These are phyloP conservation scores for Lophotriccus pileatus DNA, from an alignment of 2,797 vertebrate genomes.

Conservation along the genomic window DNA sequence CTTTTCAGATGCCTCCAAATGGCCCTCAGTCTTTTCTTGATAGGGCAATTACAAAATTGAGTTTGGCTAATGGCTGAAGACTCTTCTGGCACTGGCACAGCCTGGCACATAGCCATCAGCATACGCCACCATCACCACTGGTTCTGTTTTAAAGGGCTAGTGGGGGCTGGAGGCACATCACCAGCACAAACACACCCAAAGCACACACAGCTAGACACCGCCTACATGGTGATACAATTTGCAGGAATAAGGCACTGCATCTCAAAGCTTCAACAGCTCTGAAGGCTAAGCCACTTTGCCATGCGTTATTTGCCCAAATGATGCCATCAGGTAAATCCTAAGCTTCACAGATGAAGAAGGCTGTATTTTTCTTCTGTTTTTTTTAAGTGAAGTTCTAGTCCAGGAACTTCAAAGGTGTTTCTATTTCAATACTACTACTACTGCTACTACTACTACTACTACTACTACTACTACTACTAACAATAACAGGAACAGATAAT, in stretches of 20 bases:
- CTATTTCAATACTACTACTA: background rate
- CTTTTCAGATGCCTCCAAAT: background rate
- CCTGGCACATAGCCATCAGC: background rate
- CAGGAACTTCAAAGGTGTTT: background rate
- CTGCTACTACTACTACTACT: too few species aligned
- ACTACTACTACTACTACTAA: background rate
- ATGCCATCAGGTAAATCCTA: background rate
- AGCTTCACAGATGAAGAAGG: background rate
- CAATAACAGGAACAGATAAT: background rate
- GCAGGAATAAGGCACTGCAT: background rate
- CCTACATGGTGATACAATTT: fast-evolving
- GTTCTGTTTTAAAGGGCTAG: background rate
- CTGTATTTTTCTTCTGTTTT: background rate
- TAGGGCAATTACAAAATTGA: background rate
- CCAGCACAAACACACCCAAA: background rate
- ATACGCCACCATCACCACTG: background rate
- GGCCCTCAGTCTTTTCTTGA: background rate
- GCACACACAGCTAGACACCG: background rate
- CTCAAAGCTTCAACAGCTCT: background rate
- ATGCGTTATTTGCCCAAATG: background rate
- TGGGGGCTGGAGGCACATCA: background rate
- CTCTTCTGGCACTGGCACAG: background rate
- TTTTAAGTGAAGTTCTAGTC: background rate
- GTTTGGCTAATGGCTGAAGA: background rate
- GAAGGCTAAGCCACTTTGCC: background rate